These are phyloP conservation scores for Chlorodrepanis virens DNA, from an alignment of 2,113 vertebrate species.

Conservation along the genomic window DNA sequence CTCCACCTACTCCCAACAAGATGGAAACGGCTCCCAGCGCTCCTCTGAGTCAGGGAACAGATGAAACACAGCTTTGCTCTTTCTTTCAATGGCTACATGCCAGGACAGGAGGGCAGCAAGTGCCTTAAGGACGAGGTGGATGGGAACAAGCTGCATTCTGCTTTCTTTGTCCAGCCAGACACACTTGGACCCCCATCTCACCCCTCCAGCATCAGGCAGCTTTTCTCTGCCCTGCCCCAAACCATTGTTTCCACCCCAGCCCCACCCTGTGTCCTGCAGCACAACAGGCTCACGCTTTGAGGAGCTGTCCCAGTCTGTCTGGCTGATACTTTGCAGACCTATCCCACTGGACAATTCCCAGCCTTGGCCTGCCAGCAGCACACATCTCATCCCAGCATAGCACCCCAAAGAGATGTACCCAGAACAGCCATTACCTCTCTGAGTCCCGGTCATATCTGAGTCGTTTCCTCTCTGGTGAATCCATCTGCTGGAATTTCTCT, in stretches of 20 bases:
- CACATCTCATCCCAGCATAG: background rate
- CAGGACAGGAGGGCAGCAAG: conserved; percentile 44
- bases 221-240: background rate
- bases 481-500: conserved; percentile 73
- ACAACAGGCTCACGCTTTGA: background rate
- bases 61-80: conserved; percentile 56
- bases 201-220: background rate
- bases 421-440: conserved; percentile 64
- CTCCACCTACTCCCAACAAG: conserved; percentile 38
- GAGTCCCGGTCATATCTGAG: conserved; percentile 67
- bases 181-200: background rate
- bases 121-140: background rate
- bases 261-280: background rate
- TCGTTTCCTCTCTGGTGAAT: conserved; percentile 78
- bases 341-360: background rate
- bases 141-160: background rate
- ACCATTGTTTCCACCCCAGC: background rate
- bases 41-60: conserved; percentile 49
- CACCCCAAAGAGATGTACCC: background rate
- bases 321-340: background rate
- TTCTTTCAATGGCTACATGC: conserved; percentile 25
- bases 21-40: conserved; percentile 17
- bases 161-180: background rate
- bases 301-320: background rate
- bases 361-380: background rate